Evolutionary conservation across 2,888 invertebrate genomes (phyloP).

Genomic region (Limenitis camilla): DNA sequence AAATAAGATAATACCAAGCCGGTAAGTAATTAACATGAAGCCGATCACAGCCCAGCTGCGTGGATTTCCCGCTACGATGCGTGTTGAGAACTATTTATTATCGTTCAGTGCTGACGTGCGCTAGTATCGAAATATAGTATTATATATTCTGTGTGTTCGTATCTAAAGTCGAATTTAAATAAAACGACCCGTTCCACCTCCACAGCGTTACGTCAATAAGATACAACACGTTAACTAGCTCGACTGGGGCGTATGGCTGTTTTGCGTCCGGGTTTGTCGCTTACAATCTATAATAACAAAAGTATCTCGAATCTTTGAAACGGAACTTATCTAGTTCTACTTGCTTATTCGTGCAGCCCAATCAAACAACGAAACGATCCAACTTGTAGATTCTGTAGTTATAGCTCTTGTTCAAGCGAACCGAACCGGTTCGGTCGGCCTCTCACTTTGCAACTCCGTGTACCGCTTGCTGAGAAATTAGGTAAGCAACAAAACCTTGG

Average conservation of each 20-base stretch:
- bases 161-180: constrained; percentile 54
- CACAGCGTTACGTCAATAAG: constrained; percentile 69
- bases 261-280: constrained; percentile 68
- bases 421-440: constrained; percentile 69
- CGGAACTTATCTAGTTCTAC: constrained; percentile 37
- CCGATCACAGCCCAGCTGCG: constrained; percentile 68
- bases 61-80: constrained; percentile 71
- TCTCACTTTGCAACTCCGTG: constrained; percentile 68
- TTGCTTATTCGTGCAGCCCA: constrained; percentile 17
- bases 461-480: constrained; percentile 66
- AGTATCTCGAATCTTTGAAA: constrained; percentile 31
- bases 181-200: constrained; percentile 49
- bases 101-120: constrained; percentile 63
- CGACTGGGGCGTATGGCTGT: constrained; percentile 55
- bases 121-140: constrained; percentile 35
- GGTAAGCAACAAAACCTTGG: constrained; percentile 68
- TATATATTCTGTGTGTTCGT: constrained; percentile 37
- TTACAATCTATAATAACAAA: constrained; percentile 40
- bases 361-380: too few relatives aligned
- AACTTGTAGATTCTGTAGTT: constrained; percentile 36
- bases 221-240: constrained; percentile 67
- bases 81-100: constrained; percentile 70
- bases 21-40: constrained; percentile 58
- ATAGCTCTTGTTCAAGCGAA: constrained; percentile 60
- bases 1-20: constrained; percentile 52